phyloP scores from a whole-genome alignment of 2,113 vertebrate genomes.

The Enhydra lutris region DNA sequence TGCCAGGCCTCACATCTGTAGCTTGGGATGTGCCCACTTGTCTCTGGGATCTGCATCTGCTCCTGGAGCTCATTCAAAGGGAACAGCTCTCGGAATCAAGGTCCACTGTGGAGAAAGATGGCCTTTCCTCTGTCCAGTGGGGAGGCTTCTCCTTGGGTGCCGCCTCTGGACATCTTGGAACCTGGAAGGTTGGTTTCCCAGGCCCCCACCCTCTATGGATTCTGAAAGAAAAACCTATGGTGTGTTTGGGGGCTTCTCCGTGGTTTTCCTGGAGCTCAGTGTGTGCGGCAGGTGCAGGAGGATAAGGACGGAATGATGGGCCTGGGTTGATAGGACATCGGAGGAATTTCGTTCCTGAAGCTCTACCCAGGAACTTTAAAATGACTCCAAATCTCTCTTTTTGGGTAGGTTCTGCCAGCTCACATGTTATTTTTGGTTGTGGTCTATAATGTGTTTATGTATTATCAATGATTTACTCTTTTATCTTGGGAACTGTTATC shows the following conservation, averaged over 20 bases:
- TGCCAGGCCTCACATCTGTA: constrained; percentile 64
- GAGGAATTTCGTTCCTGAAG: background rate
- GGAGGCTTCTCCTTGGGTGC: background rate
- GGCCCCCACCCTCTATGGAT: background rate
- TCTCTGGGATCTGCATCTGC: constrained; percentile 75
- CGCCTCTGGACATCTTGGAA: background rate
- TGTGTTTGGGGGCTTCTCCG: background rate
- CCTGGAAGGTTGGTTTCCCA: background rate
- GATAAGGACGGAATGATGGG: background rate
- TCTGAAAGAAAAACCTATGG: background rate
- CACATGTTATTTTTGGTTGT: background rate
- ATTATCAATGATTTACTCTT: background rate
- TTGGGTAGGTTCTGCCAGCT: background rate
- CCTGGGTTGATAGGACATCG: background rate
- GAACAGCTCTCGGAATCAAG: constrained; percentile 59
- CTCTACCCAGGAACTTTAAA: background rate
- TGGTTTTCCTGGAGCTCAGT: background rate
- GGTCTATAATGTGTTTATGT: background rate
- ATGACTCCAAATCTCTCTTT: background rate
- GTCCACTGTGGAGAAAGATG: background rate
- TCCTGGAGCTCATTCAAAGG: constrained; percentile 61
- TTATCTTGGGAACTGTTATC: background rate
- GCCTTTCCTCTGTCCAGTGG: background rate
- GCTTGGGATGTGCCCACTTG: constrained; percentile 63
- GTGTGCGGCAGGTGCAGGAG: background rate